Evolutionary conservation across 2,888 invertebrate species (phyloP), one percentile per base, ranked within the genome.

Genomic region (Netelia inedita): DNA sequence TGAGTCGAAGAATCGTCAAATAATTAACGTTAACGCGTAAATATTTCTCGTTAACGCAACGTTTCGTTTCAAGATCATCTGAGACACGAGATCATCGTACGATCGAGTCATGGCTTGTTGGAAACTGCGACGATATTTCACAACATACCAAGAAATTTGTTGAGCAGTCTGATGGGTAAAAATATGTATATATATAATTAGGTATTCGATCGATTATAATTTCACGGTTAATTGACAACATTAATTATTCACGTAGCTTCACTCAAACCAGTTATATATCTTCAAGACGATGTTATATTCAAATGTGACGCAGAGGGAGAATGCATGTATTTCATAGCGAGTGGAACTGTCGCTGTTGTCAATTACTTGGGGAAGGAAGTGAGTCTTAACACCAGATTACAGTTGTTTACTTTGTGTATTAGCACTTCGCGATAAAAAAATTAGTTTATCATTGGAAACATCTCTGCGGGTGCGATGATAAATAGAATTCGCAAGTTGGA

Each of bases 241-340:
- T 14, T 2, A 14, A 41, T 50, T 19, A 63, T 9, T 71, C 10
- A n/a, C 55, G 41, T 57, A 88, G 90, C 88, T 28, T 87, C 88
- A 35, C 85, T 93, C 16, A 90, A 86, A 41, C 89, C 88, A 6
- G 89, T 91, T 2, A 91, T 93, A 82, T 93, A 91, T 85, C 88
- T 93, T 9, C 81, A 90, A 23, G 89, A 90, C 28, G 94, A 94
- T 71, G 81, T 93, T 1, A 91, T 94, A 75, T 92, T 92, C 72
- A 91, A 91, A 86, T 89, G 88, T 6, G 88, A 87, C 2, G 87
- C 87, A 6, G 88, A 91, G 28, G 92, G 92, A 0, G 91, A 92
- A 14, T 88, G 89, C 53, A 94, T 94, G 94, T 94, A 92, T 82
- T 94, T 94, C 79, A 91, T 94, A 79, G 87, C 91, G 2, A 92